Evolutionary conservation across 2,113 vertebrate species (phyloP), one percentile per base, ranked within the genome.

Genomic region (Megaceryle maxima): DNA sequence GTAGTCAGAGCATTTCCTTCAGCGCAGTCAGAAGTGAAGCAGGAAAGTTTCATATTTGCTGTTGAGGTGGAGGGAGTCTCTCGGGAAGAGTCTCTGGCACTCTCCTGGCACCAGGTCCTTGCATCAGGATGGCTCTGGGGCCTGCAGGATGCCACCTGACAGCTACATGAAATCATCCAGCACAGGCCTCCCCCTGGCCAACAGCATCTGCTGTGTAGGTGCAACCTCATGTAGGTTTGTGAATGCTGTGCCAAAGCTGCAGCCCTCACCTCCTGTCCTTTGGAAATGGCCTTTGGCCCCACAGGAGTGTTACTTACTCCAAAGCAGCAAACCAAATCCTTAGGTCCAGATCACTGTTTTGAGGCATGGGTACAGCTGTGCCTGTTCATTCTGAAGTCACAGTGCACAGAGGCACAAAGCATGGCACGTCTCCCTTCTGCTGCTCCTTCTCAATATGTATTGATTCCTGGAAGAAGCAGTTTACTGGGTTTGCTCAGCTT

Each of bases 311-410:
- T 2, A 1, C 55, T 48, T 46, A 39, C 11, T 51, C 66, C 29
- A 11, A 41, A 74, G 2, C 39, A 37, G 29, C 44, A 74, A 64
- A 83, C 50, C 51, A 55, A 85, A 84, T 20, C 24, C 9, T 39
- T 56, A 35, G 56, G 56, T 16, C 22, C 63, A 13, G 17, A 24
- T 39, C 20, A 48, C 57, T 41, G 29, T 33, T 4, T 5, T 51
- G 24, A 28, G 72, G 28, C 16, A 43, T 7, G 0, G 0, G 39
- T 16, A 44, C 25, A 29, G 15, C 66, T 0, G 0, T 41, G 50
- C 35, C 48, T 0, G 0, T 64, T 53, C 0, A 0, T 64, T 55
- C 50, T 13, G 13, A 46, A 25, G 37, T 12, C 31, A 39, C 39
- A 28, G 51, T 59, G 33, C n/a, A 5, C 5, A 22, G 29, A 16